A percentile compares a stretch with the other conserved stretches of the same genome.
Evolutionary conservation across 2,797 vertebrate genomes (phyloP).

Genomic region (Oophaga sylvatica): DNA sequence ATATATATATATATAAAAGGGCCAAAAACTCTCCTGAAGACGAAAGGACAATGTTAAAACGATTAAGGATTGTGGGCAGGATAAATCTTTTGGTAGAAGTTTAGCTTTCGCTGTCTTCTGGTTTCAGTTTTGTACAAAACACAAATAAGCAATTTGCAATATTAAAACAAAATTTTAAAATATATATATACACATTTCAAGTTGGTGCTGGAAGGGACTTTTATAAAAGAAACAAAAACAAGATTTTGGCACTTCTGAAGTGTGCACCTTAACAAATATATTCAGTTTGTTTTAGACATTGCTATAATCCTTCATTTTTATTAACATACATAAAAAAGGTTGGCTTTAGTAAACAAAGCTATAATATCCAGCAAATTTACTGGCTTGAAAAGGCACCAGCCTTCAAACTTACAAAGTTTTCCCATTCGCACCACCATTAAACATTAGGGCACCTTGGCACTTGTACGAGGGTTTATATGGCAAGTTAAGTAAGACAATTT

Average conservation of each 20-base stretch:
- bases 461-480: neutral
- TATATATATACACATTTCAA: constrained; percentile 13
- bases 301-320: constrained; percentile 49
- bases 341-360: constrained; percentile 18
- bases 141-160: neutral
- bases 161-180: neutral
- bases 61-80: neutral
- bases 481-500: neutral
- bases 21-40: neutral
- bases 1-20: neutral
- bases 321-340: constrained; percentile 33
- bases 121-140: neutral
- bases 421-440: constrained; percentile 4
- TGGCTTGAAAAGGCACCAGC: constrained; percentile 12
- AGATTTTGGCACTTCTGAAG: neutral
- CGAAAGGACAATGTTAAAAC: neutral
- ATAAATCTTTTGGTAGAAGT: neutral
- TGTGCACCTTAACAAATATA: constrained; percentile 3
- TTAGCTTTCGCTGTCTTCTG: neutral
- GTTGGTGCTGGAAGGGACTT: neutral
- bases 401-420: constrained; percentile 17
- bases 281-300: constrained; percentile 13
- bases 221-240: neutral
- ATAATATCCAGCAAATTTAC: constrained; percentile 14
- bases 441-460: constrained; percentile 33